phyloP scores from a whole-genome alignment of 2,113 vertebrate species.

The Arothron firmamentum region DNA sequence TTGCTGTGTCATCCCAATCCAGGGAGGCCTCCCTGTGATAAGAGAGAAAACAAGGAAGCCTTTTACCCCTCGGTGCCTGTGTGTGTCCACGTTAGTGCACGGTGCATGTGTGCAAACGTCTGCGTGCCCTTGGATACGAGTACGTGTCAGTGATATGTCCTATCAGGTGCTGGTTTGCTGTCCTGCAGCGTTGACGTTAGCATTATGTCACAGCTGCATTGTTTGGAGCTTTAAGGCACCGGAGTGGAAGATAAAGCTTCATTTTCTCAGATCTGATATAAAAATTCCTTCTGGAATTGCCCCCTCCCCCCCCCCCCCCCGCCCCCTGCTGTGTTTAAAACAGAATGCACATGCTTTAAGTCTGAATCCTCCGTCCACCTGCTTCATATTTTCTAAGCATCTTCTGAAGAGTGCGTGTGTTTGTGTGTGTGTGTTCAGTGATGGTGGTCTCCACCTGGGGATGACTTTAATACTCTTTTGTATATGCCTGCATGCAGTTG shows the following conservation, averaged over 20 bases:
- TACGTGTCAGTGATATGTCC: no score
- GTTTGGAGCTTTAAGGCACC: no score
- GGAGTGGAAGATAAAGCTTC: no score
- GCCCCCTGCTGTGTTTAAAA: no score
- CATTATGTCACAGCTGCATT: no score
- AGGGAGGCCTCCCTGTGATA: constrained; percentile 41
- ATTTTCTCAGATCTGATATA: no score
- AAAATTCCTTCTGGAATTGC: no score
- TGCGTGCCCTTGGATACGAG: background rate
- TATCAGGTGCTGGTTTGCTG: no score
- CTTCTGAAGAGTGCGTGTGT: constrained; percentile 10
- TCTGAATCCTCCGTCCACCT: no score
- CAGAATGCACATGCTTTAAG: no score
- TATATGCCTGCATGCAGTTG: constrained; percentile 15
- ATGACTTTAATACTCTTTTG: constrained; percentile 6
- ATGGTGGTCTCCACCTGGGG: constrained; percentile 60
- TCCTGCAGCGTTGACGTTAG: no score
- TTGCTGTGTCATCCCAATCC: constrained; percentile 63
- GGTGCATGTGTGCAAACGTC: constrained; percentile 16
- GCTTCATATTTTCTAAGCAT: background rate
- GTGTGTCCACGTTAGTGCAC: constrained; percentile 19
- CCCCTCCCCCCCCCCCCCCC: no score
- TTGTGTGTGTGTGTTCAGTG: constrained; percentile 5
- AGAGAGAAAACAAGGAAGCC: constrained; percentile 53
- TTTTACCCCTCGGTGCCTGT: constrained; percentile 33